These are phyloP conservation scores for Brachionus asplanchnoidis DNA, from an alignment of 1,140 invertebrate species.

Conservation along the genomic window DNA sequence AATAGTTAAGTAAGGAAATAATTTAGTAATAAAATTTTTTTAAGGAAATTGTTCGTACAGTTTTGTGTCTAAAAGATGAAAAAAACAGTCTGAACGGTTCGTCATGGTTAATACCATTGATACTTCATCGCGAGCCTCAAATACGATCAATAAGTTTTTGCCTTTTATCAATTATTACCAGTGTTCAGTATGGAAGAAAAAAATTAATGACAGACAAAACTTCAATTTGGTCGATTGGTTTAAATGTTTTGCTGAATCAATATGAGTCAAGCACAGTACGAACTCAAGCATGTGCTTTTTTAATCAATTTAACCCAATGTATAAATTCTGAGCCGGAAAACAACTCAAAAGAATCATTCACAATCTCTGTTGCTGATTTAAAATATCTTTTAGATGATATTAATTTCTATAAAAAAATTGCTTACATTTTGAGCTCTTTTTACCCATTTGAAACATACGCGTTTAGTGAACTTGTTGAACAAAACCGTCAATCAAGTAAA, in stretches of 20 bases:
- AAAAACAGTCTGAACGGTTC: slow-evolving; percentile 20
- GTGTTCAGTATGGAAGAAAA: not conserved
- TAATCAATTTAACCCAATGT: slow-evolving; percentile 31
- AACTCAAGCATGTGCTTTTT: slow-evolving; percentile 35
- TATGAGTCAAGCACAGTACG: slow-evolving; percentile 20
- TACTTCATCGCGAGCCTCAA: slow-evolving; percentile 25
- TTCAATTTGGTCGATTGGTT: not conserved
- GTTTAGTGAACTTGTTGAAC: slow-evolving; percentile 3
- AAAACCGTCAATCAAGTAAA: not conserved
- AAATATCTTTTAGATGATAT: not conserved
- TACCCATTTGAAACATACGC: slow-evolving; percentile 7
- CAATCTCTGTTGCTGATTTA: not conserved
- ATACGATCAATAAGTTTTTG: slow-evolving; percentile 25
- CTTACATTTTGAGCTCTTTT: slow-evolving; percentile 1
- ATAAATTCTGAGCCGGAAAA: not conserved
- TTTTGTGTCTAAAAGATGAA: slow-evolving; percentile 20
- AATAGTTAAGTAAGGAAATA: not conserved
- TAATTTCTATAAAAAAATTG: slow-evolving; percentile 39
- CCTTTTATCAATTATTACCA: not conserved
- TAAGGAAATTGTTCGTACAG: not conserved
- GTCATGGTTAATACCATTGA: slow-evolving; percentile 22
- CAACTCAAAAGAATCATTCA: not conserved
- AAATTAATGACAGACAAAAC: not conserved
- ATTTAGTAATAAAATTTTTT: not conserved
- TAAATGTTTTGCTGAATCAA: slow-evolving; percentile 1